Conservation (phyloP, 2,113 vertebrate genomes). For the Equus przewalskii region DNA sequence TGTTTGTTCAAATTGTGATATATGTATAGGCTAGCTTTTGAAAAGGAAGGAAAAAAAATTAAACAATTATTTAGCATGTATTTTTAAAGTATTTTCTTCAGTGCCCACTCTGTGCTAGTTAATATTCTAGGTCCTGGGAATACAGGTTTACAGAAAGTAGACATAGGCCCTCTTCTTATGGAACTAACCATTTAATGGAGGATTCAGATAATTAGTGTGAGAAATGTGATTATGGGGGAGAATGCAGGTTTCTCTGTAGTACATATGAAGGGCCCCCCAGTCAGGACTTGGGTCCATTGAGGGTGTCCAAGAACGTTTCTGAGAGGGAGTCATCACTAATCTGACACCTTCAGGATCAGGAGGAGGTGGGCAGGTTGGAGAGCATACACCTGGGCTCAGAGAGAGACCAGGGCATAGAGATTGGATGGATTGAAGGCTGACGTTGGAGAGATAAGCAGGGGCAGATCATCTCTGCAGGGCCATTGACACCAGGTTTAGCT, state of each 20-base stretch:
- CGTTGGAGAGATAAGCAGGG: not conserved
- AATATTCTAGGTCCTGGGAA: not conserved
- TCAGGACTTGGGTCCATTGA: not conserved
- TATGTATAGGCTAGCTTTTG: not conserved
- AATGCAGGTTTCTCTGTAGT: not conserved
- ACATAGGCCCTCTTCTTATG: not conserved
- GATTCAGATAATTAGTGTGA: not conserved
- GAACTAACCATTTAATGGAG: not conserved
- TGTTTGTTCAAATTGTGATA: not conserved
- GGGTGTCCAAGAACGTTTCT: not conserved
- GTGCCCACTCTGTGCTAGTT: not conserved
- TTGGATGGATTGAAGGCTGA: not conserved
- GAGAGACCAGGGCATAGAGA: not conserved
- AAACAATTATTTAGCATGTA: not conserved
- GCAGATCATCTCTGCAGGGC: not conserved
- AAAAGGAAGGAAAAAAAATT: not conserved
- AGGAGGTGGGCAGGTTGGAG: not conserved
- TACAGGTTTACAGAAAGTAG: not conserved
- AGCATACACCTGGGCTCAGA: not conserved
- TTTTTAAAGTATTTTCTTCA: not conserved
- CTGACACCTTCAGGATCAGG: not conserved
- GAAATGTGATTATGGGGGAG: not conserved
- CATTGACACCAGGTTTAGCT: not conserved
- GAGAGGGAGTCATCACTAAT: not conserved
- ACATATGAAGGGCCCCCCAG: fast-evolving